Evolutionary conservation across 2,113 vertebrate genomes (phyloP).

Genomic region (Caloenas nicobarica): DNA sequence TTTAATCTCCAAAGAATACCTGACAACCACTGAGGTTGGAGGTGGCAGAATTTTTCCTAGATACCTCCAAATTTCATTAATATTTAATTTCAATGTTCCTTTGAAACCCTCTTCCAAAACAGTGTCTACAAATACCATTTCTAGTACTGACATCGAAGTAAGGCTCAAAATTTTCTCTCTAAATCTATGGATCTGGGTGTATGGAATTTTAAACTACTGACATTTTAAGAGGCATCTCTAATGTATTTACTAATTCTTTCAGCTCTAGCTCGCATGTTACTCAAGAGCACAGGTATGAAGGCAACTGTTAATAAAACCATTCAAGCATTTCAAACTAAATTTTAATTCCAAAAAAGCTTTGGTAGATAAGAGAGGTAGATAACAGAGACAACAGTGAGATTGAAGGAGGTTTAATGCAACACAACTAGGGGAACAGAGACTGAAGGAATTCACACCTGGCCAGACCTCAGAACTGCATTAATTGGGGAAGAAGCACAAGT

Average conservation of each 20-base stretch:
- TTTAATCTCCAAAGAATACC: not conserved
- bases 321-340: not conserved
- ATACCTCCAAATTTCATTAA: constrained; percentile 10
- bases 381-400: not conserved
- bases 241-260: not conserved
- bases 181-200: not conserved
- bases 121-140: not conserved
- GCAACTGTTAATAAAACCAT: not conserved
- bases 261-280: not conserved
- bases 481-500: not conserved
- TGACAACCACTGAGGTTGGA: constrained; percentile 6
- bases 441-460: not conserved
- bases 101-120: not conserved
- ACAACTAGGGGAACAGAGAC: not conserved
- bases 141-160: not conserved
- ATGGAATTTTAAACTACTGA: not conserved
- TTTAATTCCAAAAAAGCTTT: not conserved
- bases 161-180: not conserved
- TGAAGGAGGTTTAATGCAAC: not conserved
- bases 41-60: constrained; percentile 5
- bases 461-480: not conserved
- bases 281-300: not conserved
- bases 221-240: not conserved
- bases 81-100: constrained; percentile 5
- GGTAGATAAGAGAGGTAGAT: not conserved